phyloP scores from a whole-genome alignment of 2,888 invertebrate species.

The Ormyrus thymus region DNA sequence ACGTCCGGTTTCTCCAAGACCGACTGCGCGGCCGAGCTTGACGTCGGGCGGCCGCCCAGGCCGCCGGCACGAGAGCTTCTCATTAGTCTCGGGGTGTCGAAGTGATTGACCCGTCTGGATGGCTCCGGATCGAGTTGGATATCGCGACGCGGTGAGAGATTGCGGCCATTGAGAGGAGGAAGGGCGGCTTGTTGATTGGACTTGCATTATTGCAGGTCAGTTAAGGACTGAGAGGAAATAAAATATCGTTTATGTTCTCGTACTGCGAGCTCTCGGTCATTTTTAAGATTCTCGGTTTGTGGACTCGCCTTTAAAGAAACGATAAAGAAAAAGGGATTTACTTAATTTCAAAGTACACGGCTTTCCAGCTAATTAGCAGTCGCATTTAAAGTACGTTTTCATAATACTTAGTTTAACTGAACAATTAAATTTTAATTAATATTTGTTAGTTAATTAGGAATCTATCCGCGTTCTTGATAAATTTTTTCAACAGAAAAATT shows the following conservation, averaged over 20 bases:
- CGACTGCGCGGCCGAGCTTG: not conserved
- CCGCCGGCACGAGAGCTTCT: conserved; percentile 4
- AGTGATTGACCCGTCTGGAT: conserved; percentile 42
- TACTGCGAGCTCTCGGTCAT: too few species aligned
- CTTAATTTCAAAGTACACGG: too few species aligned
- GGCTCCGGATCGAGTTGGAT: not conserved
- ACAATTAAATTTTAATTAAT: conserved; percentile 6
- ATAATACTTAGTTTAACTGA: too few species aligned
- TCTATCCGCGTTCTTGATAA: not conserved
- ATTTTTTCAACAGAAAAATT: too few species aligned
- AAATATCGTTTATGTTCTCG: too few species aligned
- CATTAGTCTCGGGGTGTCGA: conserved; percentile 47
- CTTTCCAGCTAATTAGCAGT: too few species aligned
- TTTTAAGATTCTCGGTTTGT: too few species aligned
- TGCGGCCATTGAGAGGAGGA: conserved; percentile 1
- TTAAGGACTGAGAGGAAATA: not conserved
- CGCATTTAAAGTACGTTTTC: too few species aligned
- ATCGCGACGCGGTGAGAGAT: not conserved
- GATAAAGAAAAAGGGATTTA: too few species aligned
- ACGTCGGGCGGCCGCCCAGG: not conserved
- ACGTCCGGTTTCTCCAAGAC: too few species aligned
- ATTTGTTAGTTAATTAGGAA: not conserved
- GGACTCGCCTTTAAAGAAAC: too few species aligned
- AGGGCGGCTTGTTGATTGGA: not conserved
- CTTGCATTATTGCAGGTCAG: not conserved